These are phyloP conservation scores for Theropithecus gelada DNA, from an alignment of 2,113 vertebrate species.

Conservation along the genomic window DNA sequence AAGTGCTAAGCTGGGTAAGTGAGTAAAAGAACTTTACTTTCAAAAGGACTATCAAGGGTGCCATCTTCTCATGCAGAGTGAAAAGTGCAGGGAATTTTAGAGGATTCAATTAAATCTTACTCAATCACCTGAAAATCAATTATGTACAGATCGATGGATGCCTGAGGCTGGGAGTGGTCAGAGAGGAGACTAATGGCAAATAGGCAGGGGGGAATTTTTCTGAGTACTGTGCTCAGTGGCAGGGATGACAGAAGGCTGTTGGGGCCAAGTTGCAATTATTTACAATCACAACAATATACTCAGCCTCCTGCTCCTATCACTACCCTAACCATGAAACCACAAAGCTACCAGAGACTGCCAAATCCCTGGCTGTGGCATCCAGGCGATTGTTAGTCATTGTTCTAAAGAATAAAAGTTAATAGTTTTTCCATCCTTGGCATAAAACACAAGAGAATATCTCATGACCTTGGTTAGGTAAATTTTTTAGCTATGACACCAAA, in stretches of 20 bases:
- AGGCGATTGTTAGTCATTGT: not conserved
- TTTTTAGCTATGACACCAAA: conserved; percentile 10
- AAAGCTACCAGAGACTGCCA: not conserved
- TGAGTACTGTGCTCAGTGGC: not conserved
- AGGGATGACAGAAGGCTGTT: not conserved
- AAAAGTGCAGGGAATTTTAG: conserved; percentile 10
- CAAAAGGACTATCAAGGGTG: not conserved
- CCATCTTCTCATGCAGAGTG: not conserved
- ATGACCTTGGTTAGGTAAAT: not conserved
- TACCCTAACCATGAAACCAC: not conserved
- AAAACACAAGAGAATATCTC: not conserved
- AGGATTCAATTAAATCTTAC: conserved; percentile 38
- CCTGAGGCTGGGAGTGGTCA: not conserved
- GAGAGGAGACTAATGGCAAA: not conserved
- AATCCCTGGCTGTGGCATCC: not conserved
- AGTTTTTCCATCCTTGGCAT: not conserved
- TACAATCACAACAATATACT: conserved; percentile 2
- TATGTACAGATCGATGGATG: conserved; percentile 33
- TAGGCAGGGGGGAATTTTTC: not conserved
- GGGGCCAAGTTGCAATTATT: conserved; percentile 2
- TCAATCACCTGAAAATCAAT: conserved; percentile 35
- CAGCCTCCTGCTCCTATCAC: not conserved
- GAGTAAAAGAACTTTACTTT: conserved; percentile 9
- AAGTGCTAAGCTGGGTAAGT: not conserved
- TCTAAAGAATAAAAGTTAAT: not conserved